phyloP scores from a whole-genome alignment of 2,888 invertebrate species.

The Pheosia tremula region DNA sequence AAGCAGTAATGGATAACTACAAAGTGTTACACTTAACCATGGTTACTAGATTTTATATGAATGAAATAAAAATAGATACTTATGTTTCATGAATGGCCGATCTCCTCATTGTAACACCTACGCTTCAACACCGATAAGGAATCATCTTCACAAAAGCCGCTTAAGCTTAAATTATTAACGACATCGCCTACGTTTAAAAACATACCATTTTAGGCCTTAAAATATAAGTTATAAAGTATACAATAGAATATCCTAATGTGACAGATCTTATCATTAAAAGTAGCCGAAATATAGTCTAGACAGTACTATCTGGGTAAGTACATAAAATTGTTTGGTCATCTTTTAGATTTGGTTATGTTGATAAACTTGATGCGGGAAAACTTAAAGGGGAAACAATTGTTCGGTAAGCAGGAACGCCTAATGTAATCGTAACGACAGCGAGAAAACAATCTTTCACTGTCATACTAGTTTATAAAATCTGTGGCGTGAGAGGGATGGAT shows the following conservation, averaged over 20 bases:
- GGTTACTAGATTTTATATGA: not conserved
- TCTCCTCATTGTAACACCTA: not conserved
- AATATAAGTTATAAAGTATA: slow-evolving; percentile 20
- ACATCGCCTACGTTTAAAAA: slow-evolving; percentile 13
- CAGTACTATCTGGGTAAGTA: slow-evolving; percentile 15
- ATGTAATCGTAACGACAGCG: too few species aligned
- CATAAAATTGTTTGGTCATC: slow-evolving; percentile 15
- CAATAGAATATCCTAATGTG: slow-evolving; percentile 16
- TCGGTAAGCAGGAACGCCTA: too few species aligned
- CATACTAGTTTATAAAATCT: too few species aligned
- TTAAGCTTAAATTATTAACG: slow-evolving; percentile 21
- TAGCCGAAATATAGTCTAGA: slow-evolving; percentile 40
- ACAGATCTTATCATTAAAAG: slow-evolving; percentile 39
- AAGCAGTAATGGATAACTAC: too few species aligned
- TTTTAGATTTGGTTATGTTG: slow-evolving; percentile 15
- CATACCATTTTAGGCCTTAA: slow-evolving; percentile 20
- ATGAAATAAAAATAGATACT: not conserved
- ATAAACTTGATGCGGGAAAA: slow-evolving; percentile 4
- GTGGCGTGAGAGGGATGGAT: too few species aligned
- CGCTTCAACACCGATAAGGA: slow-evolving; percentile 34
- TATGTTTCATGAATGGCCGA: not conserved
- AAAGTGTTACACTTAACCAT: too few species aligned
- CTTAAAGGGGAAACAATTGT: too few species aligned
- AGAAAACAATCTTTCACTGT: too few species aligned
- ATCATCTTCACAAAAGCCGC: slow-evolving; percentile 27